phyloP scores from a whole-genome alignment of 2,888 invertebrate genomes.

The Eurytoma californica region DNA sequence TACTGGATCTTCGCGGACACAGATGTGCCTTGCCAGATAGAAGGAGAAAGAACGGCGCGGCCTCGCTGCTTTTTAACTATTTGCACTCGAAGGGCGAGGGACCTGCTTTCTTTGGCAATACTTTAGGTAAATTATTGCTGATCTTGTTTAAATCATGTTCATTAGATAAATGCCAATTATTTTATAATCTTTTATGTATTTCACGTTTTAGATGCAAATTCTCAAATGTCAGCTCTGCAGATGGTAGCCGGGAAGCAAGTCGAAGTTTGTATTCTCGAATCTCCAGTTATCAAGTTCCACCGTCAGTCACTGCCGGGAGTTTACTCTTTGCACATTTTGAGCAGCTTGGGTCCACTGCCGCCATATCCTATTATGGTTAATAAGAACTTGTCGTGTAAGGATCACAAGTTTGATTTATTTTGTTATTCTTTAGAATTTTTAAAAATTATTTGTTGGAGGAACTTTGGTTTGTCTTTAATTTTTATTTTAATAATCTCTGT shows the following conservation, averaged over 20 bases:
- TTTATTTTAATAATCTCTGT: neutral
- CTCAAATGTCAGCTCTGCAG: constrained; percentile 66
- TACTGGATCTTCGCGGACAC: constrained; percentile 67
- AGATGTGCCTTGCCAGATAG: constrained; percentile 67
- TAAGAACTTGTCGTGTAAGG: constrained; percentile 77
- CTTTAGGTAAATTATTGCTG: constrained; percentile 61
- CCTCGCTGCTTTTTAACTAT: constrained; percentile 63
- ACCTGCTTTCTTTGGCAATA: constrained; percentile 68
- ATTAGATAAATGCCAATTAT: neutral
- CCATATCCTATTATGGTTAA: constrained; percentile 82
- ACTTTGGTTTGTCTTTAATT: neutral
- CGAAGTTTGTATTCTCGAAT: constrained; percentile 66
- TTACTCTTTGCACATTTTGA: constrained; percentile 73
- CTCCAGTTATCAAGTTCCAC: constrained; percentile 66
- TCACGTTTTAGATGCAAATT: constrained; percentile 62
- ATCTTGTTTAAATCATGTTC: neutral
- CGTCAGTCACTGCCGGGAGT: constrained; percentile 62
- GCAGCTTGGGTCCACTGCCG: constrained; percentile 81
- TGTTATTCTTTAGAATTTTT: constrained; percentile 25
- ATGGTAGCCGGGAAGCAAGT: constrained; percentile 69
- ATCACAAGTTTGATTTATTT: neutral
- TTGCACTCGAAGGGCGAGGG: constrained; percentile 66
- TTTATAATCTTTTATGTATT: neutral
- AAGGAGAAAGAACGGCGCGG: constrained; percentile 59
- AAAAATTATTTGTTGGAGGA: neutral